phyloP scores from a whole-genome alignment of 2,888 invertebrate species.

The Pandemis cinnamomeana region DNA sequence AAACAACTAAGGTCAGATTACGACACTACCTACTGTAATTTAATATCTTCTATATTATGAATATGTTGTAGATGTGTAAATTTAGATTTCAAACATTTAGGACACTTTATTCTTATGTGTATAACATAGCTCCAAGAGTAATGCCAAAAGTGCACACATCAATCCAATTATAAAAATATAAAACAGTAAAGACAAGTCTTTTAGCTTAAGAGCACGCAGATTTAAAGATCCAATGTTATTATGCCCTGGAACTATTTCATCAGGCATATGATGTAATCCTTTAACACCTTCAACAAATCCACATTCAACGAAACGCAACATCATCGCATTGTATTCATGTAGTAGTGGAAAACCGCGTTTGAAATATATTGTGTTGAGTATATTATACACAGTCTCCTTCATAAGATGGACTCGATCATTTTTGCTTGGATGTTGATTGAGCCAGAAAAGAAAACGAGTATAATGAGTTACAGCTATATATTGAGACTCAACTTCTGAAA shows the following conservation, averaged over 20 bases:
- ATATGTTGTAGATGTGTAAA: too few species aligned
- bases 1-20: too few species aligned
- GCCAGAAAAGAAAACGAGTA: conserved; percentile 34
- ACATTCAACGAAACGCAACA: conserved; percentile 17
- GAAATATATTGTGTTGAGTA: conserved; percentile 19
- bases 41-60: too few species aligned
- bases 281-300: conserved; percentile 25
- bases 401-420: conserved; percentile 7
- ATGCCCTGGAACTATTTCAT: background rate
- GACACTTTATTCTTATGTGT: background rate
- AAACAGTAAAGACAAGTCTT: conserved; percentile 27
- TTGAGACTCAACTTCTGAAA: conserved; percentile 15
- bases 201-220: conserved; percentile 12
- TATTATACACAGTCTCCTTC: conserved; percentile 19
- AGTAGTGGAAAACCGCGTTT: conserved; percentile 35
- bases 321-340: background rate
- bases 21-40: too few species aligned
- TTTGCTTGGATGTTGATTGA: background rate
- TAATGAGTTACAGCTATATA: conserved; percentile 29
- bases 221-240: conserved; percentile 9
- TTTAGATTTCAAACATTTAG: background rate
- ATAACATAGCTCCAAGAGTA: conserved; percentile 7
- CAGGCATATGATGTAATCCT: conserved; percentile 10
- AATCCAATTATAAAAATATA: conserved; percentile 12
- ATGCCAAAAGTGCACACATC: conserved; percentile 4